These are phyloP conservation scores for Cepaea nemoralis DNA, from an alignment of 1,140 invertebrate species.

Conservation along the genomic window DNA sequence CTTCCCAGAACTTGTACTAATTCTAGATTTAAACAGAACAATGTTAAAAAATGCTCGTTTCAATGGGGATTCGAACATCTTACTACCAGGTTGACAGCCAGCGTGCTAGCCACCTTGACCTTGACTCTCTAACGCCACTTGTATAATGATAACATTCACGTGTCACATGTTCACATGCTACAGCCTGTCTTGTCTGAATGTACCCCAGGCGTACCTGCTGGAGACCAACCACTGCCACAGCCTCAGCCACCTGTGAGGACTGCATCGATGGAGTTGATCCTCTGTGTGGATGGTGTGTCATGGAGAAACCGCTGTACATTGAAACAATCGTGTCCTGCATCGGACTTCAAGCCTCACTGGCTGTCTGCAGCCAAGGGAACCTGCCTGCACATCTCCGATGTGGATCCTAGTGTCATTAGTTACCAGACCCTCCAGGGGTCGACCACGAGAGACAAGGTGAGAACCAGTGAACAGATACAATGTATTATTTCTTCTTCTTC, in stretches of 20 bases:
- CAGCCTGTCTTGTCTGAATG: no score
- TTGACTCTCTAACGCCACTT: no score
- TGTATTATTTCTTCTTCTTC: no score
- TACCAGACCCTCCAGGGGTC: conserved; percentile 45
- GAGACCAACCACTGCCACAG: conserved; percentile 54
- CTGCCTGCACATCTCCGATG: conserved; percentile 54
- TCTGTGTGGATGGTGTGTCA: conserved; percentile 66
- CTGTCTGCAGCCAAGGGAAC: conserved; percentile 46
- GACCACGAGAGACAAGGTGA: neutral
- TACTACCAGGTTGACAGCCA: no score
- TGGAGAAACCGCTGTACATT: conserved; percentile 55
- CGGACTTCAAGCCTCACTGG: conserved; percentile 55
- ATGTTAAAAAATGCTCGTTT: no score
- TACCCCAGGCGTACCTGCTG: conserved; percentile 46
- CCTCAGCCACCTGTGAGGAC: conserved; percentile 50
- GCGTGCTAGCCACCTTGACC: no score
- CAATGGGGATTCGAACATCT: no score
- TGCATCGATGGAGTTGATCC: conserved; percentile 55
- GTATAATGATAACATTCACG: no score
- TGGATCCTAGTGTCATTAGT: conserved; percentile 51
- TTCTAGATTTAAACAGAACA: no score
- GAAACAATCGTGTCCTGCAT: conserved; percentile 3
- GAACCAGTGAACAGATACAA: no score
- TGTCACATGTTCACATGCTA: no score
- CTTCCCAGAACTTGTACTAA: no score